Percentiles rank a stretch among this genome's conserved stretches.
Conservation (phyloP, 2,113 vertebrate genomes). For the Paralichthys olivaceus region DNA sequence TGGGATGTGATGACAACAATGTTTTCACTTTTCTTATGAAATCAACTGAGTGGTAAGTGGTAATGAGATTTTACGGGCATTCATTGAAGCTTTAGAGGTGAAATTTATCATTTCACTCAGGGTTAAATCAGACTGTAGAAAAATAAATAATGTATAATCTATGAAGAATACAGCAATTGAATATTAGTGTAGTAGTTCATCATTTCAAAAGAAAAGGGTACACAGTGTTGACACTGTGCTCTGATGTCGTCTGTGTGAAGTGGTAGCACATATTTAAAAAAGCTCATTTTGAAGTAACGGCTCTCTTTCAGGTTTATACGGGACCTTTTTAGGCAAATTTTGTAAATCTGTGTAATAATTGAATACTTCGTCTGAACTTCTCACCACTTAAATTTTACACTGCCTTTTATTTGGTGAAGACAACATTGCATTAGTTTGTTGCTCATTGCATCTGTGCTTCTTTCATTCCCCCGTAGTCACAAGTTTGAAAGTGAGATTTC, state of each 20-base stretch:
- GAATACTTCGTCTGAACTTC: neutral
- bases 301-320: neutral
- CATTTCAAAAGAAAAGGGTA: conserved; percentile 5
- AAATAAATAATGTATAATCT: neutral
- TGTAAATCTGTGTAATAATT: neutral
- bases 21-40: conserved; percentile 46
- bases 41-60: conserved; percentile 5
- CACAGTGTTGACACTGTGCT: neutral
- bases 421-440: neutral
- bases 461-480: neutral
- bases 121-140: conserved; percentile 17
- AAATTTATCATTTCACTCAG: conserved; percentile 25
- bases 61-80: conserved; percentile 24
- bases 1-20: conserved; percentile 28
- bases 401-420: neutral
- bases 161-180: conserved; percentile 1
- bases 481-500: neutral
- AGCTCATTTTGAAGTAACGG: neutral
- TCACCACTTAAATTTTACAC: neutral
- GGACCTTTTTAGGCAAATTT: neutral
- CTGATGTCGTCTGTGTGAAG: neutral
- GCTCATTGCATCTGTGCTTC: neutral
- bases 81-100: conserved; percentile 27
- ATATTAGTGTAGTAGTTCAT: conserved; percentile 4
- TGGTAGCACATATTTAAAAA: neutral